These are phyloP conservation scores for Erebia ligea DNA, from an alignment of 2,888 invertebrate genomes.

Conservation along the genomic window DNA sequence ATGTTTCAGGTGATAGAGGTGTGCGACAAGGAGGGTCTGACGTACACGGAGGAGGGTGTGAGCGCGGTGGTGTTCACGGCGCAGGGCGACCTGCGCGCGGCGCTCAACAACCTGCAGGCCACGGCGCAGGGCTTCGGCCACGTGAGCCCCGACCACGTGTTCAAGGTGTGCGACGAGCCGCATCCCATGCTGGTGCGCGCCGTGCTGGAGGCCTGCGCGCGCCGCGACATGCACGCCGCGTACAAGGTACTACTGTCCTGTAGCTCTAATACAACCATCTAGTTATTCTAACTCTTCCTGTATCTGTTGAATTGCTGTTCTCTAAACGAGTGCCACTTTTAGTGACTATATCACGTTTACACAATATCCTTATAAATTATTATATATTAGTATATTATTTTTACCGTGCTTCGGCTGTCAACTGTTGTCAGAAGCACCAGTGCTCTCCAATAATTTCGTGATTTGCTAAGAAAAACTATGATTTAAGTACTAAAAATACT, in stretches of 20 bases:
- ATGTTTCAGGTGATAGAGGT: slow-evolving; percentile 67
- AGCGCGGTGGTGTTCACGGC: slow-evolving; percentile 99
- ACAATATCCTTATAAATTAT: too few relatives aligned
- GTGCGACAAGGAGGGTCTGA: slow-evolving; percentile 80
- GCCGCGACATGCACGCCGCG: slow-evolving; percentile 92
- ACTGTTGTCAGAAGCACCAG: too few relatives aligned
- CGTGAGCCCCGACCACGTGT: slow-evolving; percentile 97
- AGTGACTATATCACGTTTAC: too few relatives aligned
- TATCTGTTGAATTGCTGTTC: too few relatives aligned
- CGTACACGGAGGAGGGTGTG: slow-evolving; percentile 95
- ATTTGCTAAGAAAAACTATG: too few relatives aligned
- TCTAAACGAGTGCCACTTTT: too few relatives aligned
- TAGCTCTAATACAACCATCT: too few relatives aligned
- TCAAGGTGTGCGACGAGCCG: slow-evolving; percentile 99
- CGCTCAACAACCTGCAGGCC: slow-evolving; percentile 97
- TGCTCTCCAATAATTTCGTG: too few relatives aligned
- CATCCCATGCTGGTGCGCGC: slow-evolving; percentile 96
- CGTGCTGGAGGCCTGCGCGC: slow-evolving; percentile 93
- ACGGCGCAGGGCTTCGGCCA: slow-evolving; percentile 93
- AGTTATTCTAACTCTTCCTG: too few relatives aligned
- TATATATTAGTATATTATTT: too few relatives aligned
- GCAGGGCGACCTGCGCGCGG: slow-evolving; percentile 99
- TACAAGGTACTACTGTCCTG: slow-evolving; percentile 82
- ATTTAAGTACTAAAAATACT: too few relatives aligned
- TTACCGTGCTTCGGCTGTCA: too few relatives aligned